phyloP scores from a whole-genome alignment of 1,140 invertebrate genomes.

The Neoseiulus cucumeris region DNA sequence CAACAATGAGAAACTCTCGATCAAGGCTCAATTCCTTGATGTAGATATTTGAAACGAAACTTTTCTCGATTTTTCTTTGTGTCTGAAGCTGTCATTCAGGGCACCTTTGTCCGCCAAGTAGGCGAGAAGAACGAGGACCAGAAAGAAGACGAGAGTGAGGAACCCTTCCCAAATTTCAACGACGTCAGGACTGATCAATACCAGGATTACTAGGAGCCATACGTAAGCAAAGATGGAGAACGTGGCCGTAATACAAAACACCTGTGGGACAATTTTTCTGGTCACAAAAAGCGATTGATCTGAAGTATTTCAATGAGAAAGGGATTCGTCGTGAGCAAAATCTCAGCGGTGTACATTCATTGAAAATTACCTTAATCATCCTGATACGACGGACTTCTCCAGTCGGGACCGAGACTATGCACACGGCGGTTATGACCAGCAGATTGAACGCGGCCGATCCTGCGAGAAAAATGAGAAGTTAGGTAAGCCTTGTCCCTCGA shows the following conservation, averaged over 20 bases:
- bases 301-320: too few relatives aligned
- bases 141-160: conserved; percentile 40
- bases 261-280: conserved; percentile 24
- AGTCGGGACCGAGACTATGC: conserved; percentile 34
- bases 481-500: not conserved
- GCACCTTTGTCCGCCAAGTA: conserved; percentile 35
- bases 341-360: not conserved
- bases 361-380: conserved; percentile 29
- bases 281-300: not conserved
- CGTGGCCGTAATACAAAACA: conserved; percentile 36
- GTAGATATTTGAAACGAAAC: conserved; percentile 17
- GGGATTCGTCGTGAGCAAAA: too few relatives aligned
- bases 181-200: conserved; percentile 29
- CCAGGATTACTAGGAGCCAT: conserved; percentile 40
- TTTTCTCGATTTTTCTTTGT: too few relatives aligned
- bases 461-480: conserved; percentile 10
- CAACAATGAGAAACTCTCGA: conserved; percentile 21
- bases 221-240: conserved; percentile 42
- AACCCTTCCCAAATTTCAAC: conserved; percentile 42
- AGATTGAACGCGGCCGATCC: conserved; percentile 41
- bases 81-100: too few relatives aligned
- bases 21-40: conserved; percentile 2
- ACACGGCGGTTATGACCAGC: conserved; percentile 37
- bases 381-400: conserved; percentile 33
- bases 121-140: conserved; percentile 33